These are phyloP conservation scores for Erpobdella octoculata DNA, from an alignment of 2,888 invertebrate genomes.

Conservation along the genomic window DNA sequence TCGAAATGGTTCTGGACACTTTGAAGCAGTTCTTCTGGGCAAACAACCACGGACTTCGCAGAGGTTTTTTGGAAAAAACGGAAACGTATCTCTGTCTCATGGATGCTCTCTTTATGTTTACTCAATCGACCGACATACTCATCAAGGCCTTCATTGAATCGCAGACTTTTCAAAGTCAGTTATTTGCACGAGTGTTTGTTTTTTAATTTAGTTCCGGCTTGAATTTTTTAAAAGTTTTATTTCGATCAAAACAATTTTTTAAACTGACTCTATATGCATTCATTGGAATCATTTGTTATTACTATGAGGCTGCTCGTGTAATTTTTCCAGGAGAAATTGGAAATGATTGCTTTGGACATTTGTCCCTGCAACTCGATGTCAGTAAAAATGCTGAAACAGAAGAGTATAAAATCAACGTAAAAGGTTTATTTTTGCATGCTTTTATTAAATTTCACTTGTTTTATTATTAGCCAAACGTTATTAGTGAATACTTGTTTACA, in stretches of 20 bases:
- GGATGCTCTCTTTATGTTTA: constrained; percentile 93
- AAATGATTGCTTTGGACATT: constrained; percentile 57
- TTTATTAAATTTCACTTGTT: too few species aligned
- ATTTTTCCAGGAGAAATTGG: constrained; percentile 48
- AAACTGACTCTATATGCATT: too few species aligned
- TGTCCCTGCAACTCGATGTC: constrained; percentile 92
- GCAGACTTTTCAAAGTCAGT: constrained; percentile 86
- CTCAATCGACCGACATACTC: constrained; percentile 97
- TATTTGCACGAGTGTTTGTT: too few species aligned
- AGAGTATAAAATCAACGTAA: constrained; percentile 98
- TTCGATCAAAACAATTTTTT: too few species aligned
- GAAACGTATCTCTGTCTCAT: constrained; percentile 87
- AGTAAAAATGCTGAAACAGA: constrained; percentile 98
- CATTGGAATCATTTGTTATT: too few species aligned
- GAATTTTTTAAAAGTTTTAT: too few species aligned
- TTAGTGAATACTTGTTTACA: too few species aligned
- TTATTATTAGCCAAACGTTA: too few species aligned
- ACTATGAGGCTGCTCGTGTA: too few species aligned
- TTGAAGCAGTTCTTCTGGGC: constrained; percentile 99
- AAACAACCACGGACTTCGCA: constrained; percentile 93
- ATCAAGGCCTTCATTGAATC: constrained; percentile 96
- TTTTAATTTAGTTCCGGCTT: too few species aligned
- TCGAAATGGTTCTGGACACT: constrained; percentile 91
- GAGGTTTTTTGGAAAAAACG: constrained; percentile 93
- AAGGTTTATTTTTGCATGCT: too few species aligned